Evolutionary conservation across 1,140 invertebrate genomes (phyloP).

Genomic region (Triops cancriformis): DNA sequence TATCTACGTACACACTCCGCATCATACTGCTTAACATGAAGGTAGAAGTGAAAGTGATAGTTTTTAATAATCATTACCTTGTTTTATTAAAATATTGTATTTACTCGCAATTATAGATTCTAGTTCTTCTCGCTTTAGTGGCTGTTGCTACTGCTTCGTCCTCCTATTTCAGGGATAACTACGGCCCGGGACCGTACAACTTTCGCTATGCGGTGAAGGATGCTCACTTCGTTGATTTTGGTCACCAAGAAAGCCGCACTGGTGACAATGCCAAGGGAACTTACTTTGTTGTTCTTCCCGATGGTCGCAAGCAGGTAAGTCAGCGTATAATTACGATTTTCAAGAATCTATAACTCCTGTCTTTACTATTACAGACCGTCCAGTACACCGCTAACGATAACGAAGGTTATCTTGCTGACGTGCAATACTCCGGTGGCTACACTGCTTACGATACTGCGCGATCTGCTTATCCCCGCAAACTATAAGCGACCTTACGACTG

Average conservation of each 20-base stretch:
- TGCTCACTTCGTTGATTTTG: constrained; percentile 30
- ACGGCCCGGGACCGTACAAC: constrained; percentile 26
- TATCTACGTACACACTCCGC: too few species aligned
- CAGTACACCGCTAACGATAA: constrained; percentile 68
- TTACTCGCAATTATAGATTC: too few species aligned
- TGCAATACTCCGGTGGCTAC: constrained; percentile 56
- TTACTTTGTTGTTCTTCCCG: constrained; percentile 34
- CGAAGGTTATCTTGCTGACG: constrained; percentile 65
- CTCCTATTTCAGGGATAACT: too few species aligned
- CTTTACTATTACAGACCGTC: constrained; percentile 46
- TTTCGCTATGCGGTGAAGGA: constrained; percentile 33
- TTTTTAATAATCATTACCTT: too few species aligned
- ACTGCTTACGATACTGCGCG: too few species aligned
- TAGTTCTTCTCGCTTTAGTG: too few species aligned
- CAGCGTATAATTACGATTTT: not conserved
- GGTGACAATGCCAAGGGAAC: constrained; percentile 30
- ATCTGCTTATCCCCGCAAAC: too few species aligned
- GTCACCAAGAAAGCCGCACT: constrained; percentile 31
- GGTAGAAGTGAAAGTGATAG: too few species aligned
- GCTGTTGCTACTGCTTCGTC: too few species aligned
- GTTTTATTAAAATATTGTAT: too few species aligned
- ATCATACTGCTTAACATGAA: too few species aligned
- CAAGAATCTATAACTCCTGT: not conserved
- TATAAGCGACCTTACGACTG: too few species aligned
- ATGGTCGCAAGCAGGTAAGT: constrained; percentile 31